These are phyloP conservation scores for Drosophila kanekoi DNA, from an alignment of 2,888 invertebrate species.

Conservation along the genomic window DNA sequence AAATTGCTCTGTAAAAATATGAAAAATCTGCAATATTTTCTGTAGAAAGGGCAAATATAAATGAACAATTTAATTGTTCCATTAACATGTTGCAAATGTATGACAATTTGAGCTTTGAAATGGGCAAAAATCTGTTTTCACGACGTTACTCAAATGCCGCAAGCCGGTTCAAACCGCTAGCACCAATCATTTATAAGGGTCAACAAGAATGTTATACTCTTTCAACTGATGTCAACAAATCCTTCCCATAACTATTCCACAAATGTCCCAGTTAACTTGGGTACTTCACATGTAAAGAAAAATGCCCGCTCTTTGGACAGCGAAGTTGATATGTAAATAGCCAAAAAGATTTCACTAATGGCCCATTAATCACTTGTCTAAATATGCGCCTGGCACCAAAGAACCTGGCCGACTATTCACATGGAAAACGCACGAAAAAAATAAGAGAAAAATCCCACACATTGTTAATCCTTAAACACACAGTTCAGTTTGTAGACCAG, in stretches of 20 bases:
- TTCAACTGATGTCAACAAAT: not conserved
- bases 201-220: too few species aligned
- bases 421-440: conserved; percentile 40
- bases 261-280: not conserved
- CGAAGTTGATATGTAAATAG: conserved; percentile 39
- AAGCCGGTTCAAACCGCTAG: too few species aligned
- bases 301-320: conserved; percentile 9
- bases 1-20: too few species aligned
- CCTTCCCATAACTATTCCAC: not conserved
- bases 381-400: conserved; percentile 59
- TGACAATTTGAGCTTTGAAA: too few species aligned
- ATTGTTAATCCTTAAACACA: conserved; percentile 71
- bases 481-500: conserved; percentile 42
- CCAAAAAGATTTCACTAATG: conserved; percentile 63
- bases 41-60: too few species aligned
- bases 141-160: too few species aligned
- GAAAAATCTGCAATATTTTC: too few species aligned
- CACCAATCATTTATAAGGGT: too few species aligned
- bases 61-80: too few species aligned
- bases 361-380: conserved; percentile 70
- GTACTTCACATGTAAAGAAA: conserved; percentile 2
- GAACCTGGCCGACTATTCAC: conserved; percentile 56
- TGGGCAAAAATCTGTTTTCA: too few species aligned
- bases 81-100: too few species aligned
- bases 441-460: conserved; percentile 65